Conservation (phyloP, 2,797 vertebrate genomes). For the Megaceryle alcyon region DNA sequence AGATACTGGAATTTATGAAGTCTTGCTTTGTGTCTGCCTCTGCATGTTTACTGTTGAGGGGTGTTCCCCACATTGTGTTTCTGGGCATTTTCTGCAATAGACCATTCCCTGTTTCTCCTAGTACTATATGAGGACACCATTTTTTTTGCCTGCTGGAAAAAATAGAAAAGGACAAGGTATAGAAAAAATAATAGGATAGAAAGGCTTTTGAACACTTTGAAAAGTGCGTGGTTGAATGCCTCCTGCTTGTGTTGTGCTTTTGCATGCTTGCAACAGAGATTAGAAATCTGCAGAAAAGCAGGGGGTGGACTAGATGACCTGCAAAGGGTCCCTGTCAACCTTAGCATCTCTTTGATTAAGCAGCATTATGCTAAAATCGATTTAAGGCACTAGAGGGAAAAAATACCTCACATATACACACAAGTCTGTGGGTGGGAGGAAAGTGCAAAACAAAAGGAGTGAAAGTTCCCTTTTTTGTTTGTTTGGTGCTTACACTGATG, state of each 20-base stretch:
- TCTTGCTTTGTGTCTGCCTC: not conserved
- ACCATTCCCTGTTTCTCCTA: not conserved
- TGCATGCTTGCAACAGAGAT: not conserved
- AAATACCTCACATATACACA: not conserved
- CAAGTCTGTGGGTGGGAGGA: not conserved
- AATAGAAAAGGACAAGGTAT: not conserved
- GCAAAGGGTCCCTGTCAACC: not conserved
- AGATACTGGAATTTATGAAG: not conserved
- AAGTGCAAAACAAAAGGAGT: not conserved
- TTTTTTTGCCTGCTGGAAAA: not conserved
- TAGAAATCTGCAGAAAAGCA: not conserved
- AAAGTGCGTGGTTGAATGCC: not conserved
- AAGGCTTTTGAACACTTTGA: not conserved
- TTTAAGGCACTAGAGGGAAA: not conserved
- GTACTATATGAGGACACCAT: rapidly evolving
- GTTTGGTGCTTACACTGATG: not conserved
- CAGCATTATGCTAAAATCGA: not conserved
- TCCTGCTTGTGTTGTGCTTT: not conserved
- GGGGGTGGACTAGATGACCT: not conserved
- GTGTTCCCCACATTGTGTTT: not conserved
- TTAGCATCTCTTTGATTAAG: not conserved
- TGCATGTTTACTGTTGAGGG: rapidly evolving
- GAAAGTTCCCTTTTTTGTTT: not conserved
- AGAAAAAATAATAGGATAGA: not conserved
- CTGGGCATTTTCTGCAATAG: not conserved